These are phyloP conservation scores for Monomorium pharaonis DNA, from an alignment of 1,140 invertebrate species.

Conservation along the genomic window DNA sequence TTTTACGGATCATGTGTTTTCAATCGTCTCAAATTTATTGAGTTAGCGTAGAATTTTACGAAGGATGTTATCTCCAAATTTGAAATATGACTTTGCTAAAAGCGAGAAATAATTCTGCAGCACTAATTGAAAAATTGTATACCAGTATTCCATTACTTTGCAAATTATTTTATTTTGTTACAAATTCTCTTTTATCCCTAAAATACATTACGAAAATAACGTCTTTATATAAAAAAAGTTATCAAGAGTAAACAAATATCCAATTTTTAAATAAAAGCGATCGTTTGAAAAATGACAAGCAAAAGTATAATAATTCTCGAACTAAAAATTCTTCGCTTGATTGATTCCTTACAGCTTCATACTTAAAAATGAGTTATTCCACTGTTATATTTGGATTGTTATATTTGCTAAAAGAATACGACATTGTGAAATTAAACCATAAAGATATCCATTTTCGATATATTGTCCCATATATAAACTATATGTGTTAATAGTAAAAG, in stretches of 20 bases:
- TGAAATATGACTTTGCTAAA: neutral
- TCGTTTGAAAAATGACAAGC: neutral
- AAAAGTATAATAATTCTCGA: neutral
- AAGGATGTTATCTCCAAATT: neutral
- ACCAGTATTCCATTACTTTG: neutral
- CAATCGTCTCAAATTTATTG: neutral
- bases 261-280: neutral
- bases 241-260: neutral
- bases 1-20: neutral
- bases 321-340: neutral
- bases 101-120: neutral
- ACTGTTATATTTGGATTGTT: too few relatives aligned
- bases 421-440: neutral
- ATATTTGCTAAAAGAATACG: neutral
- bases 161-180: neutral
- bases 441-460: neutral
- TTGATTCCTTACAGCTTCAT: neutral
- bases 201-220: neutral
- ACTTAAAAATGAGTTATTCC: neutral
- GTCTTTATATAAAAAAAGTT: neutral
- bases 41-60: neutral
- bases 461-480: neutral
- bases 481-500: neutral
- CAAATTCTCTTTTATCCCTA: neutral
- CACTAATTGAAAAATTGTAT: neutral